These are phyloP conservation scores for Busseola fusca DNA, from an alignment of 2,888 invertebrate species.

Conservation along the genomic window DNA sequence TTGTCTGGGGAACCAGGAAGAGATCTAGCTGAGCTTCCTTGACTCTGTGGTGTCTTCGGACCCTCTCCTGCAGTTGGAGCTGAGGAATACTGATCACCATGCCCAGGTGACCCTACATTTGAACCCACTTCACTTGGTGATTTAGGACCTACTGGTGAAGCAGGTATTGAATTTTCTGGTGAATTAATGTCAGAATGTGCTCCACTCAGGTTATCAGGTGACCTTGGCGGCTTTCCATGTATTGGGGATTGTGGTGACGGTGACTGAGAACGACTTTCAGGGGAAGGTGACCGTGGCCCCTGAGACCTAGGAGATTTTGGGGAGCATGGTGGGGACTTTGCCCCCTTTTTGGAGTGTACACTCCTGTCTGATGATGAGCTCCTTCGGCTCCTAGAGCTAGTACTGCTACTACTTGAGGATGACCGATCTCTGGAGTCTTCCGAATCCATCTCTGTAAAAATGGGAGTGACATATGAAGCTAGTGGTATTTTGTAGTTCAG, in stretches of 20 bases:
- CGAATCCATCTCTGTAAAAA: conserved; percentile 89
- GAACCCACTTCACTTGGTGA: conserved; percentile 81
- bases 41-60: conserved; percentile 82
- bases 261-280: conserved; percentile 74
- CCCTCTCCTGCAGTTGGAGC: conserved; percentile 75
- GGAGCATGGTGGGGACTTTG: conserved; percentile 75
- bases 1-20: conserved; percentile 74
- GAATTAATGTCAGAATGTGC: conserved; percentile 86
- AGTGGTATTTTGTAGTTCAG: conserved; percentile 27
- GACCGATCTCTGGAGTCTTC: conserved; percentile 89
- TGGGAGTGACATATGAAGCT: conserved; percentile 63
- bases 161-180: conserved; percentile 83
- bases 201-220: conserved; percentile 82
- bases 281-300: conserved; percentile 77
- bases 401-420: conserved; percentile 86
- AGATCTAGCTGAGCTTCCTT: conserved; percentile 75
- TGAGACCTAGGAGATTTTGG: conserved; percentile 67
- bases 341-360: conserved; percentile 79
- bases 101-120: conserved; percentile 75
- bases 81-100: conserved; percentile 72
- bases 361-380: conserved; percentile 83
- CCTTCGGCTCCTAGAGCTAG: conserved; percentile 82
- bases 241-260: conserved; percentile 70
- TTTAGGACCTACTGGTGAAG: conserved; percentile 79
- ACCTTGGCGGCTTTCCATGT: conserved; percentile 68